These are phyloP conservation scores for Leptopilina clavipes DNA, from an alignment of 1,140 invertebrate species.

Conservation along the genomic window DNA sequence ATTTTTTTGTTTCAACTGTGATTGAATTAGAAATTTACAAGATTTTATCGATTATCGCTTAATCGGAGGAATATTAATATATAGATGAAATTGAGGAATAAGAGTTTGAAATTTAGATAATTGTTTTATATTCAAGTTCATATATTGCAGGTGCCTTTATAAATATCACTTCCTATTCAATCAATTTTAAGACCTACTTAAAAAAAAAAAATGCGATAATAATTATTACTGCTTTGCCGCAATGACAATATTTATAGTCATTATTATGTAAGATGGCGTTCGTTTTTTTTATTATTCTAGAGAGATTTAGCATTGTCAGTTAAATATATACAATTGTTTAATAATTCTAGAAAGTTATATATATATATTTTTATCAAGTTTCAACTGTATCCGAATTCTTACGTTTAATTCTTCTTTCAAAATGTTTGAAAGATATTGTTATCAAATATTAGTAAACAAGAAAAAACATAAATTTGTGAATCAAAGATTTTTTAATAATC, in stretches of 20 bases:
- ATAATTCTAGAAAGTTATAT: constrained; percentile 4
- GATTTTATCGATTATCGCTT: neutral
- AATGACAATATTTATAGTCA: constrained; percentile 41
- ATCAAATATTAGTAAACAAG: neutral
- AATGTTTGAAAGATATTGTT: too few species aligned
- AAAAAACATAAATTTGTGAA: neutral
- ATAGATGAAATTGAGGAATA: neutral
- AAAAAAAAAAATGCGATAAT: neutral
- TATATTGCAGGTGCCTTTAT: constrained; percentile 17
- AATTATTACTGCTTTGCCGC: constrained; percentile 39
- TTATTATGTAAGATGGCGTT: constrained; percentile 16
- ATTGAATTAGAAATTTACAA: too few species aligned
- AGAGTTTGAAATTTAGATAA: neutral
- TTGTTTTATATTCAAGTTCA: neutral
- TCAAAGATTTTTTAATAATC: neutral
- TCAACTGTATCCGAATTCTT: neutral
- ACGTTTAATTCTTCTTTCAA: neutral
- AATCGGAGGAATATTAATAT: neutral
- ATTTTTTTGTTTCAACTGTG: too few species aligned
- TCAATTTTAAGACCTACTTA: neutral
- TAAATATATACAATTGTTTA: neutral
- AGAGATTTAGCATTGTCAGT: constrained; percentile 9
- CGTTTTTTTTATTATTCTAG: neutral
- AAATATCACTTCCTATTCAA: too few species aligned
- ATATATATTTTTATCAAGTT: constrained; percentile 20